Base-by-base conservation (phyloP, 1,140 invertebrate species). In the Scaptomyza pallida region DNA sequence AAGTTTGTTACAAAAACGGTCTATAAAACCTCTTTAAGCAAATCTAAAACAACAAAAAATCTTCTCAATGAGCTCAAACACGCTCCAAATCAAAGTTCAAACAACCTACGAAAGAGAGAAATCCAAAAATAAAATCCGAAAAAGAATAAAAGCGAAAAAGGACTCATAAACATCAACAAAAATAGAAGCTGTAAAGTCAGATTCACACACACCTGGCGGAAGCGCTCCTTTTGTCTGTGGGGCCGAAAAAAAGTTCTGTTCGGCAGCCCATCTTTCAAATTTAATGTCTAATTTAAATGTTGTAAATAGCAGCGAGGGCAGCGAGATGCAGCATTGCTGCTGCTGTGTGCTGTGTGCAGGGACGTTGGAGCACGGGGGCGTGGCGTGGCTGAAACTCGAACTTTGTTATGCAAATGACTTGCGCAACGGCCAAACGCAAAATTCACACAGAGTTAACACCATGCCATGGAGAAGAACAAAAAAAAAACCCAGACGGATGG, bases 221-320 rank as follows among this genome's bases (percentile, higher is more conserved):
- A 5, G 44, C 1, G 30, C 33, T n/a, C 4, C 4, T n/a, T n/a
- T 37, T 37, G 10, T 37, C n/a, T n/a, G 10, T 37, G 0, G 65
- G 8, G 44, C 5, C n/a, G n/a, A n/a, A n/a, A 19, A 65, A 30
- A 85, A 86, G 74, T 86, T n/a, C n/a, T 86, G 63, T 78, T 60
- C 55, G 75, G 74, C 82, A 86, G 82, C 78, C 78, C 82, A 86
- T 86, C 82, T 82, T 78, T 88, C 78, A 88, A 88, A 88, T 88
- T 86, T 86, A 86, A 88, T 86, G 82, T 86, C 82, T 86, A 86
- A 88, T 86, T 86, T 86, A 88, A 86, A 82, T 86, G 82, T 82
- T 86, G 82, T 86, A 86, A 88, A 88, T 86, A 88, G 63, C 70
- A 86, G 37, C 71, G 47, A 60, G 8, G 19, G 50, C 12, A n/a